Evolutionary conservation across 2,113 vertebrate species (phyloP).

Genomic region (Crotalus horridus): DNA sequence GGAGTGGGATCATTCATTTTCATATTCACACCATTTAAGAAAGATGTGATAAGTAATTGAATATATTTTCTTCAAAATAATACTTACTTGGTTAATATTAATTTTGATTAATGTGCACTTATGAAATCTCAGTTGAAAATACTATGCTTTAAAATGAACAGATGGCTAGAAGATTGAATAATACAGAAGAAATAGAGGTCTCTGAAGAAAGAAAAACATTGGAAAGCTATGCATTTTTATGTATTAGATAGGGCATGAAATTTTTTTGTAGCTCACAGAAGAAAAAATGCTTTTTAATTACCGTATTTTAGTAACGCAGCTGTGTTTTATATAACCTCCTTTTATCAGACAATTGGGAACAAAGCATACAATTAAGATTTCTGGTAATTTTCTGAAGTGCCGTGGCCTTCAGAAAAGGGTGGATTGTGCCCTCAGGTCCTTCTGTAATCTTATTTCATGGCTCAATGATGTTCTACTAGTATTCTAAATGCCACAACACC

Average conservation of each 20-base stretch:
- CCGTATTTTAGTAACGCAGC: not conserved
- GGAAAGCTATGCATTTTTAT: conserved; percentile 34
- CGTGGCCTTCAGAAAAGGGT: accelerated
- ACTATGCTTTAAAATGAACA: conserved; percentile 52
- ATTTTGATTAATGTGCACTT: conserved; percentile 62
- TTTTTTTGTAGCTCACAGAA: not conserved
- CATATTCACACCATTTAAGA: not conserved
- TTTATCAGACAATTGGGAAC: not conserved
- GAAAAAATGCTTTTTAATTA: not conserved
- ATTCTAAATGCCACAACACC: not conserved
- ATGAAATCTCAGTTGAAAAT: conserved; percentile 61
- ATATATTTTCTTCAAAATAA: conserved; percentile 48
- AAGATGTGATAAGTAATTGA: conserved; percentile 43
- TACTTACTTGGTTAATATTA: conserved; percentile 49
- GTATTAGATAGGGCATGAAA: conserved; percentile 36
- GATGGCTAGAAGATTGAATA: conserved; percentile 54
- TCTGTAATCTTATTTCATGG: not conserved
- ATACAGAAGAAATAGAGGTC: conserved; percentile 39
- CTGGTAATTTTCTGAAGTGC: not conserved
- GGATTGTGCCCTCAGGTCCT: not conserved
- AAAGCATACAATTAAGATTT: not conserved
- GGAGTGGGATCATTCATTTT: conserved; percentile 24
- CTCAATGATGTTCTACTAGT: not conserved
- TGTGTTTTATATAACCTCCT: not conserved
- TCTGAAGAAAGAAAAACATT: conserved; percentile 45